Base-by-base conservation (phyloP, 1,140 invertebrate species). In the Drosophila insularis region DNA sequence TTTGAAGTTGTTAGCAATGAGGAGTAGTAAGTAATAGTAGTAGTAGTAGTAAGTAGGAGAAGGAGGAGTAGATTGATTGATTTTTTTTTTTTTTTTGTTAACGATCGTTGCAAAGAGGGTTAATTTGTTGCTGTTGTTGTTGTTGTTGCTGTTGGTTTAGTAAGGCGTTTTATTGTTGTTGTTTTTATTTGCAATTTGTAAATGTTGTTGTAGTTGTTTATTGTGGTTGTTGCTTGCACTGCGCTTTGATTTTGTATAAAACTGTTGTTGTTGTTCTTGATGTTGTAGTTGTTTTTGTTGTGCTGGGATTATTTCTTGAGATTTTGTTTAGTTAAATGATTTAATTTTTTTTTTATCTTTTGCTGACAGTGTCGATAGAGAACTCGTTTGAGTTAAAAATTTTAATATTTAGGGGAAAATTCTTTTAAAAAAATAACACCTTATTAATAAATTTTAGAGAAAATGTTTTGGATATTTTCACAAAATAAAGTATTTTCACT, bases 101-200 rank as follows among this genome's bases (percentile, higher is more conserved):
- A 21, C 19, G 43, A 50, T 50, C 43, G 43, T 50, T 50, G 43
- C 17, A 50, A 21, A 43, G 40, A 19, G 43, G 43, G 43, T 50
- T 50, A 19, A 17, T 32, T 58, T 35, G 21, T 21, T 64, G 55
- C 32, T 53, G 43, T 55, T 56, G 32, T 46, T 60, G 53, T 56
- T 55, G 53, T 17, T 61, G 55, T 64, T 39, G 40, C 71, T 56
- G 56, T 69, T 73, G 17, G 31, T 56, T 75, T 43, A 74, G 67
- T 64, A 54, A 58, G 14, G 55, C 31, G 31, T 75, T 65, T 39
- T 50, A 14, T 65, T 74, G 68, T 50, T 40, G 63, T 39, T 54
- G 65, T 43, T 70, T 54, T 43, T 53, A 31, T 35, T 46, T 50
- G 35, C 8, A 21, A 50, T 11, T 50, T 35, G 55, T 58, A 17